Evolutionary conservation across 2,113 vertebrate species (phyloP), one percentile per base, ranked within the genome.

Genomic region (Crocuta crocuta): DNA sequence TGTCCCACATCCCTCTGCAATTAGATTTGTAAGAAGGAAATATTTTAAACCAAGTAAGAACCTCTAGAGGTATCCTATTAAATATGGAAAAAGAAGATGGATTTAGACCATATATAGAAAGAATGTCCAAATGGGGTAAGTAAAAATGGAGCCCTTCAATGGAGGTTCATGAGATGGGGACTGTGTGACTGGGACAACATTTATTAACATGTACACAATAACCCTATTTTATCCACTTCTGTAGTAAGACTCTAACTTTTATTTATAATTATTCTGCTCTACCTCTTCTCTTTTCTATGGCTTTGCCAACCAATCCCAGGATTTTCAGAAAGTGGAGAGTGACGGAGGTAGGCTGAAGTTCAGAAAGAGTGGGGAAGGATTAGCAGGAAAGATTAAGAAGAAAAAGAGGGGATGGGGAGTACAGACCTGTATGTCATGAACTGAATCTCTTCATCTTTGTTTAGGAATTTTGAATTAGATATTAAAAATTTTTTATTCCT

Each of bases 401-500:
- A 10, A 68, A 19, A 39, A 10, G 3, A n/a, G 4, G 39, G 3
- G 10, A 5, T 1, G 43, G 12, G 8, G 5, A n/a, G 3, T n/a
- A 19, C 21, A 50, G 39, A 82, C 26, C 17, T 63, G 2, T 26
- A 21, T 19, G 5, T 43, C 53, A 50, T 45, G 16, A 92, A 63
- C 4, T 15, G 1, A 86, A 33, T 87, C 12, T 7, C 10, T 78
- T 85, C 61, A 70, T 92, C 43, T 89, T 95, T 48, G n/a, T 74
- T 48, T 50, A 74, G 78, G 89, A 85, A 85, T 24, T 70, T 58
- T 15, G 15, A 95, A 65, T 85, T 68, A 88, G 55, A 76, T 43
- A 61, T 17, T 48, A n/a, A 61, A 66, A 43, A 9, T 26, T 73
- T 15, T 81, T 3, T 31, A 74, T 70, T 79, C 21, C 13, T 16